These are phyloP conservation scores for Leptinotarsa haldemani DNA, from an alignment of 2,888 invertebrate genomes.

Conservation along the genomic window DNA sequence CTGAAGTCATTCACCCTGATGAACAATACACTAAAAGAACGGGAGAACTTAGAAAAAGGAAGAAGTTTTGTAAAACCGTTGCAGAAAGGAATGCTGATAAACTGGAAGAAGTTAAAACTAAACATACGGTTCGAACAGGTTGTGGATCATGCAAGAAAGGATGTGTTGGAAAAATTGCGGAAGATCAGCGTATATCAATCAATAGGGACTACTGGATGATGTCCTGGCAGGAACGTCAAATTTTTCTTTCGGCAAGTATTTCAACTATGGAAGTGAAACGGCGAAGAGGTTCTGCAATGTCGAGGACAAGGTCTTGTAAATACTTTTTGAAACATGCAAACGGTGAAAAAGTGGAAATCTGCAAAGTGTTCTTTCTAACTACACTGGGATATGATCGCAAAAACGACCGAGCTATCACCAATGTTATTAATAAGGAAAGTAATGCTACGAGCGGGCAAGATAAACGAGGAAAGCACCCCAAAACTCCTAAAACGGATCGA, in stretches of 20 bases:
- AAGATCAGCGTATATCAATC: slow-evolving; percentile 21
- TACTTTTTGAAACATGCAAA: slow-evolving; percentile 30
- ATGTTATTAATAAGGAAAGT: slow-evolving; percentile 27
- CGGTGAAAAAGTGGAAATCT: slow-evolving; percentile 25
- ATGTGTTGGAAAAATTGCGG: slow-evolving; percentile 20
- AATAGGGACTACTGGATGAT: slow-evolving; percentile 21
- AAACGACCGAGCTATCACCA: slow-evolving; percentile 30
- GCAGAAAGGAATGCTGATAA: slow-evolving; percentile 20
- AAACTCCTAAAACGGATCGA: slow-evolving; percentile 29
- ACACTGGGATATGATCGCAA: slow-evolving; percentile 30
- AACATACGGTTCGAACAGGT: slow-evolving; percentile 19
- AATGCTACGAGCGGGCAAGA: slow-evolving; percentile 24
- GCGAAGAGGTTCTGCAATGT: slow-evolving; percentile 18
- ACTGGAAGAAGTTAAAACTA: slow-evolving; percentile 20
- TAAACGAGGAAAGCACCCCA: slow-evolving; percentile 26
- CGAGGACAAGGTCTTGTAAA: slow-evolving; percentile 24
- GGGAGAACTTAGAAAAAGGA: slow-evolving; percentile 18
- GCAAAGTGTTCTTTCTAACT: slow-evolving; percentile 31
- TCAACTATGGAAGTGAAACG: slow-evolving; percentile 20
- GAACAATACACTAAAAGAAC: slow-evolving; percentile 21
- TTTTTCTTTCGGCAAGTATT: slow-evolving; percentile 20
- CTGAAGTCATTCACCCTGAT: slow-evolving; percentile 21
- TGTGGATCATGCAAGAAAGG: slow-evolving; percentile 21
- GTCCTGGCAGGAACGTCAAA: too few species aligned
- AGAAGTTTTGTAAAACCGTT: slow-evolving; percentile 19